phyloP scores from a whole-genome alignment of 2,888 invertebrate species.

The Sthenelais limicola region DNA sequence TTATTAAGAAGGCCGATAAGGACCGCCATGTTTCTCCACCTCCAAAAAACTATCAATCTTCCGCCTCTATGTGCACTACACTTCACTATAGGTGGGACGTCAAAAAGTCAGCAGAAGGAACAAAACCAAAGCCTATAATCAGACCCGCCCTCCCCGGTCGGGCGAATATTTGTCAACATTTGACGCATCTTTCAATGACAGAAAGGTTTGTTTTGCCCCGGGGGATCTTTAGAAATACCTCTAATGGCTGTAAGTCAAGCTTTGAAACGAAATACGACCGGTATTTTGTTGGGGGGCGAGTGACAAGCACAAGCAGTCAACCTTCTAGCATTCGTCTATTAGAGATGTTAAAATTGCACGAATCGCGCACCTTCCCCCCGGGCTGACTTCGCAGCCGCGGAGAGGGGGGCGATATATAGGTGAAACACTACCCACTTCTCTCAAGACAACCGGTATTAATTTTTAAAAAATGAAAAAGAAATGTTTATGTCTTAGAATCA shows the following conservation, averaged over 20 bases:
- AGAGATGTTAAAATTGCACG: no score
- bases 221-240: neutral
- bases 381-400: no score
- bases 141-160: constrained; percentile 11
- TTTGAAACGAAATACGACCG: neutral
- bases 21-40: neutral
- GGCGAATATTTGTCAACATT: constrained; percentile 23
- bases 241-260: constrained; percentile 27
- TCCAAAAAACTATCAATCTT: neutral
- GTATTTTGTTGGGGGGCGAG: neutral
- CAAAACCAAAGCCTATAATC: constrained; percentile 19
- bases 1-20: constrained; percentile 4
- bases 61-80: constrained; percentile 1
- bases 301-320: constrained; percentile 17
- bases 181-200: constrained; percentile 14
- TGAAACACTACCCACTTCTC: no score
- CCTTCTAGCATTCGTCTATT: no score
- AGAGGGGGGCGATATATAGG: no score
- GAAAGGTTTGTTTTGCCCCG: constrained; percentile 24
- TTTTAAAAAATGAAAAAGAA: no score
- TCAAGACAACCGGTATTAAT: no score
- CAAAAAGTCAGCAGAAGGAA: neutral
- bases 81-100: neutral
- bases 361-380: no score
- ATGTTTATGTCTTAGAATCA: no score